Conservation (phyloP, 2,797 vertebrate species). For the Lerista edwardsae region DNA sequence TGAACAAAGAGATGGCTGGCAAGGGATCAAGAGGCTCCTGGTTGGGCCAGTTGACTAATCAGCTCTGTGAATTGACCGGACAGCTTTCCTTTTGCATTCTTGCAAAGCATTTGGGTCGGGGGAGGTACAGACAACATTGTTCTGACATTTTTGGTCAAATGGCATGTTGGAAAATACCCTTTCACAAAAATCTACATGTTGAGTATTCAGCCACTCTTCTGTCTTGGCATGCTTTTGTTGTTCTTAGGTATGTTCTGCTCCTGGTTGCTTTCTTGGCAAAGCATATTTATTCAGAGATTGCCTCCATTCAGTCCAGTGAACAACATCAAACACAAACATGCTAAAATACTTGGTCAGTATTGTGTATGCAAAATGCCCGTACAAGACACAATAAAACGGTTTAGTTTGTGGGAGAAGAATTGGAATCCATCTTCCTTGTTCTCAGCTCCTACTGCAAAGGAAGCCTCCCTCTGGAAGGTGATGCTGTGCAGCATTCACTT, state of each 20-base stretch:
- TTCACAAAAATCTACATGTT: no score
- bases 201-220: not conserved
- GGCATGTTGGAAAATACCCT: not conserved
- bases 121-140: accelerated
- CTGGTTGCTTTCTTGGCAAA: not conserved
- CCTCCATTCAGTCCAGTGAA: not conserved
- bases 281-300: not conserved
- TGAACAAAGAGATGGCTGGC: constrained; percentile 67
- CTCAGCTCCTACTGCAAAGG: not conserved
- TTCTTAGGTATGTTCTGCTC: no score
- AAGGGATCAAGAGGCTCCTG: constrained; percentile 53
- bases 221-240: not conserved
- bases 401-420: not conserved
- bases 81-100: not conserved
- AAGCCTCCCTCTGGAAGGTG: not conserved
- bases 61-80: constrained; percentile 9
- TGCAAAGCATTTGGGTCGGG: not conserved
- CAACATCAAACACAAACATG: not conserved
- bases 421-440: not conserved
- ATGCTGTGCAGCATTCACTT: not conserved
- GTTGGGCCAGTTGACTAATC: constrained; percentile 51
- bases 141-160: not conserved
- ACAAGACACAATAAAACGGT: not conserved
- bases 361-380: not conserved
- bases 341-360: not conserved